These are phyloP conservation scores for Lochmaea crataegi DNA, from an alignment of 2,888 invertebrate species.

Conservation along the genomic window DNA sequence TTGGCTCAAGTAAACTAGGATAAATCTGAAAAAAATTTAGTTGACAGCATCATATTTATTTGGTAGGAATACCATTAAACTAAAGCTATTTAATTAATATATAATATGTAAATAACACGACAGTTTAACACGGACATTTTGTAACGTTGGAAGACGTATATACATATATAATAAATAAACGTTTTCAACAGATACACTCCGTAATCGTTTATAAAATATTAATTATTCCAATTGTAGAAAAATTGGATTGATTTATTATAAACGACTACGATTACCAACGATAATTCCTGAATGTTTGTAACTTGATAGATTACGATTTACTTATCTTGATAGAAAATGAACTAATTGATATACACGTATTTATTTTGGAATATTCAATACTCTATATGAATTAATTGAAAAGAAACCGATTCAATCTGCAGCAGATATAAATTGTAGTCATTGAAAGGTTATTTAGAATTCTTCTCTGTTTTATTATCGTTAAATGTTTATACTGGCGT, in stretches of 20 bases:
- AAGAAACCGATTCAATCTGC: slow-evolving; percentile 48
- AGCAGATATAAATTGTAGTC: slow-evolving; percentile 49
- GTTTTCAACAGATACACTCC: slow-evolving; percentile 12
- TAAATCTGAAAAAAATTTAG: background rate
- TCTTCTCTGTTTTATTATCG: slow-evolving; percentile 2
- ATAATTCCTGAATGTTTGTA: slow-evolving; percentile 48
- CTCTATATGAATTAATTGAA: slow-evolving; percentile 49
- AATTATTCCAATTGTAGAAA: slow-evolving; percentile 31
- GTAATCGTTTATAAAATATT: slow-evolving; percentile 27
- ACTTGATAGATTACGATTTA: slow-evolving; percentile 35
- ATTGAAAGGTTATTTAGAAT: slow-evolving; percentile 37
- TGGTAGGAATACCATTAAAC: background rate
- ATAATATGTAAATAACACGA: background rate
- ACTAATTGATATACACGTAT: slow-evolving; percentile 52
- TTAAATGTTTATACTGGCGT: slow-evolving; percentile 1
- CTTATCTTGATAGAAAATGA: slow-evolving; percentile 43
- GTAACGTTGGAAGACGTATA: background rate
- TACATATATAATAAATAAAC: background rate
- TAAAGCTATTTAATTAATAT: background rate
- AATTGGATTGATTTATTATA: slow-evolving; percentile 45
- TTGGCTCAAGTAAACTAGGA: background rate
- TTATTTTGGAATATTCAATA: slow-evolving; percentile 51
- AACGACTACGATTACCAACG: slow-evolving; percentile 45
- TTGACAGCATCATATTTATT: background rate
- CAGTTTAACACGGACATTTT: background rate